Percentiles rank a stretch among this genome's conserved stretches.
Conservation (phyloP, 2,113 vertebrate species). For the Cnemophilus loriae region DNA sequence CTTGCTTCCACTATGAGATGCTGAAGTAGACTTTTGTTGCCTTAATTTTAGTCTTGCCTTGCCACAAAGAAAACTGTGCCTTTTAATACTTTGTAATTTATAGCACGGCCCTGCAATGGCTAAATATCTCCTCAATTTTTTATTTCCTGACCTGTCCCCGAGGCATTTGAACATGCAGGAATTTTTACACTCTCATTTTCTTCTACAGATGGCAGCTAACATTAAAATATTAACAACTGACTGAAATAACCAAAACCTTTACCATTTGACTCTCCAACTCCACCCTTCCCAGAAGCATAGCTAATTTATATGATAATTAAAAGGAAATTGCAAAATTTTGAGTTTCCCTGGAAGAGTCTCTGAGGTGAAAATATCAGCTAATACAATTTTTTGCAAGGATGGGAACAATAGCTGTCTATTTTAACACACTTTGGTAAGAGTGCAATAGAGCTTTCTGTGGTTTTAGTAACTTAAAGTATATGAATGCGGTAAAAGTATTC, state of each 20-base stretch:
- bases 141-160: neutral
- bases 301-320: conserved; percentile 22
- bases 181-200: neutral
- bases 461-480: neutral
- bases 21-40: neutral
- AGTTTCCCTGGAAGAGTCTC: neutral
- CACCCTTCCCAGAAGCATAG: neutral
- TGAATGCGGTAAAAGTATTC: neutral
- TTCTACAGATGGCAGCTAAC: neutral
- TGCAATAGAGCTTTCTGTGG: neutral
- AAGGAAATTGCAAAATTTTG: neutral
- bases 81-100: neutral
- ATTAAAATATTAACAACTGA: neutral
- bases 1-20: neutral
- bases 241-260: neutral
- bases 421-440: neutral
- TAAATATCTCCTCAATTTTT: neutral
- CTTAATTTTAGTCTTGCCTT: neutral
- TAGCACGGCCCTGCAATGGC: neutral
- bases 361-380: neutral
- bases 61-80: neutral
- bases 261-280: neutral
- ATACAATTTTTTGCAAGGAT: neutral
- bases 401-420: neutral
- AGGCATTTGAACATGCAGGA: neutral